These are phyloP conservation scores for Grapholita molesta DNA, from an alignment of 1,140 invertebrate genomes.

Conservation along the genomic window DNA sequence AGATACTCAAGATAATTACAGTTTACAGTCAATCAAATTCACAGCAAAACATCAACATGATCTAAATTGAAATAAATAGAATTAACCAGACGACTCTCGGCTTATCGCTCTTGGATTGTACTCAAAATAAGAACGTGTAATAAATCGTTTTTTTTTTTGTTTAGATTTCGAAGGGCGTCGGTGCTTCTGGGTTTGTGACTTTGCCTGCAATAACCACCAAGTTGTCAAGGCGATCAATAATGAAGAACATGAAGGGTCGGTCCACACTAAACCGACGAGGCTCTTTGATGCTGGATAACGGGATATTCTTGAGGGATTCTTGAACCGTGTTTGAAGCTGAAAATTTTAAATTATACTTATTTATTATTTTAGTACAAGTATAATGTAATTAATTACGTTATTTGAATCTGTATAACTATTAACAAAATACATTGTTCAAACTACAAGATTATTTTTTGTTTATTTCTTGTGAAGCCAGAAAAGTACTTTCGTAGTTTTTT, in stretches of 20 bases:
- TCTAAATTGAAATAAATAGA: neutral
- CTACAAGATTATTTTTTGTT: too few relatives aligned
- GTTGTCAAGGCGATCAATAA: constrained; percentile 80
- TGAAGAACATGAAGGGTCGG: constrained; percentile 84
- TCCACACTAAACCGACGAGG: constrained; percentile 79
- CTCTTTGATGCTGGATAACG: constrained; percentile 40
- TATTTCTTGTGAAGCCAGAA: too few relatives aligned
- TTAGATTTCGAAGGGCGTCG: constrained; percentile 46
- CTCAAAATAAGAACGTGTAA: neutral
- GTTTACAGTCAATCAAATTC: neutral
- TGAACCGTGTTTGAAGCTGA: constrained; percentile 45
- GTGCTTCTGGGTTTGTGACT: constrained; percentile 70
- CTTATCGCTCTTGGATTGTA: neutral
- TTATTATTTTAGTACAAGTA: too few relatives aligned
- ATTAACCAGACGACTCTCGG: neutral
- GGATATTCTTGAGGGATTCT: constrained; percentile 53
- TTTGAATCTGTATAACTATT: too few relatives aligned
- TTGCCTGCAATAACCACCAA: constrained; percentile 82
- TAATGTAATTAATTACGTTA: too few relatives aligned
- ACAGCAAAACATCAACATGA: neutral
- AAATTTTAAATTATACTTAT: constrained; percentile 32
- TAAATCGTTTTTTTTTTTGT: neutral
- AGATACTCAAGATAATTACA: constrained; percentile 17
- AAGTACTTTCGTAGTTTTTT: too few relatives aligned
- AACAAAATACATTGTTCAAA: too few relatives aligned